Percentiles rank a stretch among this genome's conserved stretches.
Conservation (phyloP, 1,140 invertebrate genomes). For the Plectrocnemia conspersa region DNA sequence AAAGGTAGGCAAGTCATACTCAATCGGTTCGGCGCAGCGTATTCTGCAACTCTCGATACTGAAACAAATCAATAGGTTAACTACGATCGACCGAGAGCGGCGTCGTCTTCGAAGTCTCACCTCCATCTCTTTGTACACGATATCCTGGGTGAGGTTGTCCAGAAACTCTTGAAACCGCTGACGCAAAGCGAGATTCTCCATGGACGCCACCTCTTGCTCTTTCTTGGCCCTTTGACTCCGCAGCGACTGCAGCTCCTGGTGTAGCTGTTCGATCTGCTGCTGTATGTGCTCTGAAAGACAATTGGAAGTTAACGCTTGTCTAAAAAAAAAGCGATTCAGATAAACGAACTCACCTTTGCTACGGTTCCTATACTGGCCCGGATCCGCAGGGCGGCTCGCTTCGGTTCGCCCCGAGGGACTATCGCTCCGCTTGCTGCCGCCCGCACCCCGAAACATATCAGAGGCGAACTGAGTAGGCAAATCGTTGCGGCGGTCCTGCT, state of each 20-base stretch:
- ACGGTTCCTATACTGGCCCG: not conserved
- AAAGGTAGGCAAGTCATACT: not conserved
- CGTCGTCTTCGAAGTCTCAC: conserved; percentile 42
- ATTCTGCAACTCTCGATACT: conserved; percentile 27
- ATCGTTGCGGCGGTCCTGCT: no score
- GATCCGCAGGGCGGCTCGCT: no score
- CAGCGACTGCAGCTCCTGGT: conserved; percentile 66
- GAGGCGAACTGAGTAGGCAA: conserved; percentile 33
- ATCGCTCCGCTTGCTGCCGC: conserved; percentile 11
- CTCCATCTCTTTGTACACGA: conserved; percentile 76
- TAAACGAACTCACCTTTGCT: conserved; percentile 32
- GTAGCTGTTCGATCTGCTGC: conserved; percentile 55
- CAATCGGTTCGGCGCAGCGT: conserved; percentile 17
- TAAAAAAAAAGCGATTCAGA: no score
- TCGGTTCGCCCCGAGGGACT: no score
- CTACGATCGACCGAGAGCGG: not conserved
- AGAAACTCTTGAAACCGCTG: conserved; percentile 78
- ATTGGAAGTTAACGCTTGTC: not conserved
- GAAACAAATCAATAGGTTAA: conserved; percentile 14
- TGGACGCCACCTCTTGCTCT: conserved; percentile 76
- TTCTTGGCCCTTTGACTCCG: conserved; percentile 68
- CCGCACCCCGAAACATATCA: conserved; percentile 25
- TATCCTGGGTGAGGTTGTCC: conserved; percentile 70
- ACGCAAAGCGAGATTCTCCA: conserved; percentile 78
- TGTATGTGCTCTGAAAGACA: conserved; percentile 48